A percentile compares a stretch with the other conserved stretches of the same genome.
phyloP scores from a whole-genome alignment of 2,113 vertebrate genomes.

The Albula glossodonta region DNA sequence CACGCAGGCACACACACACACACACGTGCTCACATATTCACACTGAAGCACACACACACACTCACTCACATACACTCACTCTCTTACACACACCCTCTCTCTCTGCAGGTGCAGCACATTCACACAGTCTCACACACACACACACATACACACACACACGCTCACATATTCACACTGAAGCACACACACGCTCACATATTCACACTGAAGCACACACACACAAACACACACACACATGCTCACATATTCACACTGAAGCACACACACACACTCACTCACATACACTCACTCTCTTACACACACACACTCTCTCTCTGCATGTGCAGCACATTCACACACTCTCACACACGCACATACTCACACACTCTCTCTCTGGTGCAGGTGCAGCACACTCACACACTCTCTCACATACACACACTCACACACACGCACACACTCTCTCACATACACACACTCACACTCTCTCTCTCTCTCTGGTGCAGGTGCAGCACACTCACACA shows the following conservation, averaged over 20 bases:
- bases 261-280: not conserved
- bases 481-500: too few species aligned
- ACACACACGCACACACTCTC: not conserved
- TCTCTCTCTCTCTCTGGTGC: too few species aligned
- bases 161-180: not conserved
- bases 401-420: not conserved
- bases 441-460: not conserved
- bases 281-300: not conserved
- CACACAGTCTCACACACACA: not conserved
- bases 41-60: not conserved
- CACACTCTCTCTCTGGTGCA: not conserved
- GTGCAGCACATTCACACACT: not conserved
- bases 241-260: not conserved
- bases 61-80: not conserved
- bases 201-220: not conserved
- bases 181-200: not conserved
- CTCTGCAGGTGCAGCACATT: not conserved
- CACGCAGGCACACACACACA: not conserved
- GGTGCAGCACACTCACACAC: not conserved
- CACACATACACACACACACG: not conserved
- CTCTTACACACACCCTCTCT: not conserved
- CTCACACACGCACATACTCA: not conserved
- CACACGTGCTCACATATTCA: not conserved
- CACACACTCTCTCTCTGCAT: too few species aligned
- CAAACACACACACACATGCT: not conserved